These are phyloP conservation scores for Beroe ovata DNA, from an alignment of 37 sponge, comb jelly and placozoan genomes.

Conservation along the genomic window DNA sequence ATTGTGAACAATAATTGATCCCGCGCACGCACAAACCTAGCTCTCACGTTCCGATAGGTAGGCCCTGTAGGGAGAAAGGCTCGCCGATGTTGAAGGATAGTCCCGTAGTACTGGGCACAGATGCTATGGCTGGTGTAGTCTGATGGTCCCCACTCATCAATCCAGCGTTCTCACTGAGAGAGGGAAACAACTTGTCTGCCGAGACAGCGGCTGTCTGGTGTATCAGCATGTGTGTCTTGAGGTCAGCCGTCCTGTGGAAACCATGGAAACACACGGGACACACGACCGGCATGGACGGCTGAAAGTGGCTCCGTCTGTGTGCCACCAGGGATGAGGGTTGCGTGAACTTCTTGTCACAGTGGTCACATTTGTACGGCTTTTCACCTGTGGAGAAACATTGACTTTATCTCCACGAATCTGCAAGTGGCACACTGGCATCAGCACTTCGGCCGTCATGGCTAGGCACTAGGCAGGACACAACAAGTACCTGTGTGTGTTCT, in stretches of 20 bases:
- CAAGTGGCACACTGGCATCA: background rate
- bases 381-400: constrained; percentile 22
- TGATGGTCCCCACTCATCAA: too few species aligned
- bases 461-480: too few species aligned
- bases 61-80: constrained; percentile 11
- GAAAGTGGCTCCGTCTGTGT: constrained; percentile 23
- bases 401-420: background rate
- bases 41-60: background rate
- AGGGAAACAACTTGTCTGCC: too few species aligned
- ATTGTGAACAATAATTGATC: too few species aligned
- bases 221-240: constrained; percentile 51
- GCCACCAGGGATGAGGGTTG: constrained; percentile 62
- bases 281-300: background rate
- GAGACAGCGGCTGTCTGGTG: too few species aligned
- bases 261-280: constrained; percentile 16
- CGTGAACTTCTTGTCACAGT: constrained; percentile 49
- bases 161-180: too few species aligned
- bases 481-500: constrained; percentile 52
- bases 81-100: constrained; percentile 62
- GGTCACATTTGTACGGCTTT: constrained; percentile 62
- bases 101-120: background rate
- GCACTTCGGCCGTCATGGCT: background rate
- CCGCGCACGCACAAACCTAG: too few species aligned
- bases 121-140: background rate
- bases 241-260: background rate